Base-by-base conservation (phyloP, 2,888 invertebrate species). In the Halictus ligatus region DNA sequence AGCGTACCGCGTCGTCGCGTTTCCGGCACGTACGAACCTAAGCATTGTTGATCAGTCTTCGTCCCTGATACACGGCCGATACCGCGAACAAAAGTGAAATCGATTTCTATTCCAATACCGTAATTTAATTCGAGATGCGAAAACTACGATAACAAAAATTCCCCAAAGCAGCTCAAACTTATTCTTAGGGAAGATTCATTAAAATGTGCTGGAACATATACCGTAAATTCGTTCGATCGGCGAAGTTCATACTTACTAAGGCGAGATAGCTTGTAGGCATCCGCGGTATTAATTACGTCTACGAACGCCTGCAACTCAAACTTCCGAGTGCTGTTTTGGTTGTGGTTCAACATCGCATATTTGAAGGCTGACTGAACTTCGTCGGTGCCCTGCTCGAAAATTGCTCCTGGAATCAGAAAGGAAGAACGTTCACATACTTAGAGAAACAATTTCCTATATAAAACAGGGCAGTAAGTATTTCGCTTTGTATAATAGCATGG, bases 321-420 rank as follows among this genome's bases (percentile, higher is more conserved):
- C 71, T 98, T 96, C 80, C 97, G 96, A 85, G 97, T 97, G 87
- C 97, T 97, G 94, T 98, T 98, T 94, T 98, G 97, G 94, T 98
- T 98, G 95, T 98, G 98, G 92, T 97, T 97, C 75, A 97, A 96
- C 97, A 98, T 97, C 10, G 98, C 98, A 94, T 98, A 98, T 94
- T 97, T 98, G 95, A 98, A 98, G n/a, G 98, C 98, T 88, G 98
- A 97, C 95, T 98, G 98, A 83, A 98, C 98, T 95, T 98, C 98
- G 94, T 98, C 98, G 0, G 98, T 98, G 84, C 98, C 98, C 94
- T 98, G 98, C 93, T 98, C 98, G 95, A 98, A 98, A 93, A 98
- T 98, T 78, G 98, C 98, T 93, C 98, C 98, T 98, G 96, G 15
- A 96, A 96, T 25, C 75, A 88, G 54, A 89, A 67, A 73, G 10